Evolutionary conservation across 2,113 vertebrate species (phyloP).

Genomic region (Platysteira castanea): DNA sequence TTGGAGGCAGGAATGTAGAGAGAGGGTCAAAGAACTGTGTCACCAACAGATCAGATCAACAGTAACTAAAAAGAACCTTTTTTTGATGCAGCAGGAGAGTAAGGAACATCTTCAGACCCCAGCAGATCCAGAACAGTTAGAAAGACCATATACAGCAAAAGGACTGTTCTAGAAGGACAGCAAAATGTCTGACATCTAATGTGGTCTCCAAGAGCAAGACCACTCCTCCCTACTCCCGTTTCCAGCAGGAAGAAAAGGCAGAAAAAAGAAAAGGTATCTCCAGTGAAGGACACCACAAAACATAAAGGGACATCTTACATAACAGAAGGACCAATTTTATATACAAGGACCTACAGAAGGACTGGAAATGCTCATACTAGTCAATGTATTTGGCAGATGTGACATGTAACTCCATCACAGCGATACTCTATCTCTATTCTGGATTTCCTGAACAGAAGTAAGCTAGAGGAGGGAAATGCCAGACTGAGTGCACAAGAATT

Average conservation of each 20-base stretch:
- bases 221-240: background rate
- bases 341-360: background rate
- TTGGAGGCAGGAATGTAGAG: background rate
- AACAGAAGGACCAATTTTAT: background rate
- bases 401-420: background rate
- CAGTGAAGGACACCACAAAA: background rate
- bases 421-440: background rate
- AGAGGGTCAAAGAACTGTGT: background rate
- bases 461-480: background rate
- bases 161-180: background rate
- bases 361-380: background rate
- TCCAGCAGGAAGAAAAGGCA: background rate
- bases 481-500: background rate
- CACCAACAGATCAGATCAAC: background rate
- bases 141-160: background rate
- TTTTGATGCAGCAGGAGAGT: background rate
- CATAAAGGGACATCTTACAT: background rate
- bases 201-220: background rate
- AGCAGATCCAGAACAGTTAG: background rate
- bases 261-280: background rate
- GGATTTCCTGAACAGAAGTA: background rate
- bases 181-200: background rate
- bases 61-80: background rate
- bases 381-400: background rate
- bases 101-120: background rate